Conservation (phyloP, 1,140 invertebrate genomes). For the Trichonephila inaurata region DNA sequence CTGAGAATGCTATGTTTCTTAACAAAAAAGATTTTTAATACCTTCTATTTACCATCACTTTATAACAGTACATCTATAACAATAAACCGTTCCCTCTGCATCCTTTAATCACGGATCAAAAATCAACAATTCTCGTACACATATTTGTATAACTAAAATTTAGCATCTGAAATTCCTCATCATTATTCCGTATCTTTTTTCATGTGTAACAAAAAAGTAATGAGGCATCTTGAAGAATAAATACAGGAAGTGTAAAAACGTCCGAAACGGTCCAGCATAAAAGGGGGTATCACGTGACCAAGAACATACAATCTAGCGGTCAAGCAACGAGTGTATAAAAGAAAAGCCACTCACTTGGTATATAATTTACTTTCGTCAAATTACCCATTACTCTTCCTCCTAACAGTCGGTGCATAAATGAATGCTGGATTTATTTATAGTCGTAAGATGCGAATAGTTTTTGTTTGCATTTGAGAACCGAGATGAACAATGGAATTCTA, state of each 20-base stretch:
- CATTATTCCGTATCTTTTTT: not conserved
- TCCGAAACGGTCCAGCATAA: not conserved
- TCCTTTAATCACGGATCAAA: not conserved
- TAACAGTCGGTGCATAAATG: not conserved
- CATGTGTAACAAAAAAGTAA: slow-evolving; percentile 6
- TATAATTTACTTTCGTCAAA: not conserved
- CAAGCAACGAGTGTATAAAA: not conserved
- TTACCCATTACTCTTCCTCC: not conserved
- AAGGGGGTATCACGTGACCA: not conserved
- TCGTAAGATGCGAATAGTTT: not conserved
- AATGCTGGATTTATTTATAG: not conserved
- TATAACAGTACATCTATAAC: not conserved
- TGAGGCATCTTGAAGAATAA: not conserved
- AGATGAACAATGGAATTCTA: no score
- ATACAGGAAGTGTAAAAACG: not conserved
- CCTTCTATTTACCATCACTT: no score
- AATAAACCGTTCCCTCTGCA: not conserved
- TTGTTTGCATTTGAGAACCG: no score
- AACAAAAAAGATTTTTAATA: no score
- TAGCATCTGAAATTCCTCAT: not conserved
- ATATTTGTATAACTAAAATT: not conserved
- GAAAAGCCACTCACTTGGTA: not conserved
- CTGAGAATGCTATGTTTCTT: no score
- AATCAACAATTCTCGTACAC: not conserved
- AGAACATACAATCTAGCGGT: not conserved